Evolutionary conservation across 1,140 invertebrate species (phyloP), one percentile per base, ranked within the genome.

Genomic region (Steinernema feltiae): DNA sequence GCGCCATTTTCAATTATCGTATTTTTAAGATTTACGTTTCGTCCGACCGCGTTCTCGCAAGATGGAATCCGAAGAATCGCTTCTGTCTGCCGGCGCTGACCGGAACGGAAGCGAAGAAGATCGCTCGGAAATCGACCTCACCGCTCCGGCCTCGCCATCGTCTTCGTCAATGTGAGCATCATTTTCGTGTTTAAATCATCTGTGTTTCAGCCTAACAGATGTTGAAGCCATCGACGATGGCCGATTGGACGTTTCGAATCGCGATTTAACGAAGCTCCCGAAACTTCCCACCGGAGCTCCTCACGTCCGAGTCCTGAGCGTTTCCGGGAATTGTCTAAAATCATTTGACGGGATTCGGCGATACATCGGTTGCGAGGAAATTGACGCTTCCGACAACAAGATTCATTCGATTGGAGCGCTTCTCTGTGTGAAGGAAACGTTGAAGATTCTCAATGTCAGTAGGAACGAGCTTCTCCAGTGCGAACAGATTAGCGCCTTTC

Each of bases 381-480:
- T 63, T 21, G 53, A 63, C 53, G 53, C 53, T 12, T 63, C 53
- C 7, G 53, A 63, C 53, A 63, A 63, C 53, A 63, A 27, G 53
- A 63, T 63, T 21, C 24, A 27, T 3, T 63, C 53, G 3, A 63
- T 63, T 21, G 53, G 7, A 3, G 53, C 53, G 12, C 53, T 63
- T 3, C 53, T 63, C 2, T 63, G 53, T 27, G 24, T 63, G 7
- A 63, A 63, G 24, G 53, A 63, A 27, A 63, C 53, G 15, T 21
- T 63, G 24, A 27, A 7, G 3, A 21, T 27, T 3, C 53, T 63
- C 3, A 63, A 63, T 27, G 53, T 63, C 53, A 12, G 24, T 3
- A 15, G 24, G 53, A 63, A 63, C 53, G 12, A 12, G 2, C 7
- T 63, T 21, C 15, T 3, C 12, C 53, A 63, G 2, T 63, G 53